A percentile compares a stretch with the other conserved stretches of the same genome.
phyloP scores from a whole-genome alignment of 2,797 vertebrate genomes.

The Microcaecilia unicolor region DNA sequence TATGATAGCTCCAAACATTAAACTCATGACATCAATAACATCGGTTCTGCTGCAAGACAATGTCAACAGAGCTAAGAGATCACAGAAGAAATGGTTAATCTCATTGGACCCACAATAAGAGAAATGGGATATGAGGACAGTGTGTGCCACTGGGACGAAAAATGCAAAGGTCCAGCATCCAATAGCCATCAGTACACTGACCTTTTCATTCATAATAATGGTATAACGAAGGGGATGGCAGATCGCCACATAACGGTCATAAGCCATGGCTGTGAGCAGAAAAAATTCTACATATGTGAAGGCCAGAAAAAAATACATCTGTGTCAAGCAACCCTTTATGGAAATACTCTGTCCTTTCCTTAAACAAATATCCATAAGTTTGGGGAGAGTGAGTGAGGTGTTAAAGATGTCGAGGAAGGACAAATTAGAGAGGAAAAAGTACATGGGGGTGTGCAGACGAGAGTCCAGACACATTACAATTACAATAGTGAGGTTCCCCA shows the following conservation, averaged over 20 bases:
- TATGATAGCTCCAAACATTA: slow-evolving; percentile 29
- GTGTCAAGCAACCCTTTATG: slow-evolving; percentile 29
- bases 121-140: slow-evolving; percentile 17
- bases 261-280: slow-evolving; percentile 47
- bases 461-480: slow-evolving; percentile 17
- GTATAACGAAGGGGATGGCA: slow-evolving; percentile 41
- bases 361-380: slow-evolving; percentile 36
- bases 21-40: slow-evolving; percentile 23
- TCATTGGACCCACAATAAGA: slow-evolving; percentile 19
- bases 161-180: slow-evolving; percentile 38
- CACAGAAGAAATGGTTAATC: slow-evolving; percentile 33
- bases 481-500: slow-evolving; percentile 34
- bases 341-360: slow-evolving; percentile 26
- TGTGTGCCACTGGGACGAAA: slow-evolving; percentile 27
- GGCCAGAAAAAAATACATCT: slow-evolving; percentile 46
- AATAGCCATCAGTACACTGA: slow-evolving; percentile 25
- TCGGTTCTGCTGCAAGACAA: slow-evolving; percentile 31
- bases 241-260: slow-evolving; percentile 39
- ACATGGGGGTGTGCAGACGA: slow-evolving; percentile 37
- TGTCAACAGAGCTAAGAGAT: slow-evolving; percentile 24
- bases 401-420: slow-evolving; percentile 46
- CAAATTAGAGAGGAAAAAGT: slow-evolving; percentile 45
- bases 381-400: slow-evolving; percentile 30
- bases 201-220: slow-evolving; percentile 25
- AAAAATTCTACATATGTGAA: slow-evolving; percentile 46